Evolutionary conservation across 92 coral and sea anemone genomes (phyloP).

Genomic region (Scolanthus callimorphus): DNA sequence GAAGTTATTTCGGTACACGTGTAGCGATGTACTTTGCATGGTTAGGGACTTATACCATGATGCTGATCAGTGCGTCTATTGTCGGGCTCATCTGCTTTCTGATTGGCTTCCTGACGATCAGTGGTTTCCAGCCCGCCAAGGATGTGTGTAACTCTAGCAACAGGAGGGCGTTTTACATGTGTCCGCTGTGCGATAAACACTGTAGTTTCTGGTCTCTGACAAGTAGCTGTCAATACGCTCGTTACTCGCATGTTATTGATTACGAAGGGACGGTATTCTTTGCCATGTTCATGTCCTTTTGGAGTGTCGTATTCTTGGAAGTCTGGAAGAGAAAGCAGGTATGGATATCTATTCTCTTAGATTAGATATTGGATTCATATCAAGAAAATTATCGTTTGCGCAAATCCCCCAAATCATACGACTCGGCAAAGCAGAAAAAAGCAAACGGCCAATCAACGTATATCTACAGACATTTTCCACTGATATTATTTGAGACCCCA

Average conservation of each 20-base stretch:
- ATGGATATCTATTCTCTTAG: no score
- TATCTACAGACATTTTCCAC: no score
- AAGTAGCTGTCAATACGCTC: conserved; percentile 33
- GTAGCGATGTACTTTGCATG: conserved; percentile 52
- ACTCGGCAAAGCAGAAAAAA: no score
- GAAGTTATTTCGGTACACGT: conserved; percentile 35
- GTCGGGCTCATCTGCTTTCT: conserved; percentile 47
- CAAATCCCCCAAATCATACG: no score
- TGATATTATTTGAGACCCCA: no score
- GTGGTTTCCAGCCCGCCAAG: conserved; percentile 19
- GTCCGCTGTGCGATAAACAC: conserved; percentile 47
- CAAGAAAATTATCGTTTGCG: no score
- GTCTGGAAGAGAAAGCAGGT: conserved; percentile 49
- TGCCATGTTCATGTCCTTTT: conserved; percentile 45
- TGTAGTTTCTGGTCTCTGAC: conserved; percentile 49
- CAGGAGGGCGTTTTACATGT: conserved; percentile 34
- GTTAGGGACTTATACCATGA: conserved; percentile 35
- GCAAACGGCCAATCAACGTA: no score
- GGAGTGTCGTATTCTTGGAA: conserved; percentile 44
- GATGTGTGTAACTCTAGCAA: conserved; percentile 46
- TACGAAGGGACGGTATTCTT: conserved; percentile 49
- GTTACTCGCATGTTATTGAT: conserved; percentile 36
- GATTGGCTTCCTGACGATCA: conserved; percentile 16
- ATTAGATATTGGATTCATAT: no score
- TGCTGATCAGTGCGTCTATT: conserved; percentile 41